These are phyloP conservation scores for Dicaeum eximium DNA, from an alignment of 2,113 vertebrate genomes.

Conservation along the genomic window DNA sequence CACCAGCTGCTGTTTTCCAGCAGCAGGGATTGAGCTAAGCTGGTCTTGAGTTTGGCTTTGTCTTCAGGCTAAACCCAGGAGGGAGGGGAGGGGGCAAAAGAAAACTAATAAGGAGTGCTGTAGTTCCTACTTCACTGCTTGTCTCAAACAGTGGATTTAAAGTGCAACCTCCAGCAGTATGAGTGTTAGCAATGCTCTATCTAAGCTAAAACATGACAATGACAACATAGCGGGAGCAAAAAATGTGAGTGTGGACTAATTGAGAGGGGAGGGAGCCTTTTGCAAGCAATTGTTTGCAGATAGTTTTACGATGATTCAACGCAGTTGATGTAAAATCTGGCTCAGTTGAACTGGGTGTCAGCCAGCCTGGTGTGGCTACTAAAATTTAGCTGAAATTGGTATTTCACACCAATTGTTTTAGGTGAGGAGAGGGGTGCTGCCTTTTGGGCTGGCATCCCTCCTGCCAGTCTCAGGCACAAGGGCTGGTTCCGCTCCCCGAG, in stretches of 20 bases:
- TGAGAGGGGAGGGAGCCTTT: not conserved
- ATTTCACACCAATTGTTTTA: not conserved
- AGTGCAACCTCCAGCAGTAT: not conserved
- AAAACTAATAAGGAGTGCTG: not conserved
- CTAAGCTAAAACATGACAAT: not conserved
- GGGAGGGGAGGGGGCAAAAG: no score
- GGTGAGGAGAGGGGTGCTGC: not conserved
- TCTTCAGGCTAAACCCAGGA: not conserved
- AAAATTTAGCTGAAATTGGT: not conserved
- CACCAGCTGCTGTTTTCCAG: not conserved
- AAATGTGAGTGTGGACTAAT: not conserved
- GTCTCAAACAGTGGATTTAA: not conserved
- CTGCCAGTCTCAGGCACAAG: not conserved
- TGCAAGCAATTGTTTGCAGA: not conserved
- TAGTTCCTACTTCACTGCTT: not conserved
- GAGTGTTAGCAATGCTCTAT: not conserved
- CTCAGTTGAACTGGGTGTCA: not conserved
- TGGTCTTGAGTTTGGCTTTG: not conserved
- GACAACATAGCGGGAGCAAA: not conserved
- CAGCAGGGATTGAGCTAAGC: not conserved
- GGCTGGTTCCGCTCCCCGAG: not conserved
- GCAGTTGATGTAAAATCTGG: not conserved
- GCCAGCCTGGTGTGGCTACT: not conserved
- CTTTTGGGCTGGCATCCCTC: not conserved
- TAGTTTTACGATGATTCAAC: slow-evolving; percentile 27